Base-by-base conservation (phyloP, 2,888 invertebrate species). In the Parnassius smintheus region DNA sequence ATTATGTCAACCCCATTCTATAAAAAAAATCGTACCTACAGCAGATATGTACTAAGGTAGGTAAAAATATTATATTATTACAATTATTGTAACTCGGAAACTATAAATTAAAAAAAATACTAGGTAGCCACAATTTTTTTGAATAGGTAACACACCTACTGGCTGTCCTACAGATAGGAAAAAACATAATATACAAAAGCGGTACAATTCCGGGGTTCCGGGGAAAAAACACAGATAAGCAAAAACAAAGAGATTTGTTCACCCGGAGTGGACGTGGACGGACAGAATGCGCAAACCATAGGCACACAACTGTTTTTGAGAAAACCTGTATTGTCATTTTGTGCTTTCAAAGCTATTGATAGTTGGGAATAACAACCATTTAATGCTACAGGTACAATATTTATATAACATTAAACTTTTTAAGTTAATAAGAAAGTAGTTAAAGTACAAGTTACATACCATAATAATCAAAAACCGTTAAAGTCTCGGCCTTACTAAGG, bases 171-270 rank as follows among this genome's bases (percentile, higher is more conserved):
- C 25, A 25, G 4, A 25, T 48, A 13, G n/a, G 13, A 50, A 61
- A 56, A 62, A 42, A 52, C 52, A 18, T 18, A 18, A 18, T 18
- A 18, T 18, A 18, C 51, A 45, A 22, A 57, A 58, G 22, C 12
- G 59, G 51, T 60, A 52, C 53, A 56, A 60, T 60, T 64, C 56
- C 60, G 49, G 53, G 59, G 60, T 56, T 18, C 18, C 18, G 18
- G 18, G 18, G 18, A 18, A 18, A 18, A 18, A 18, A 18, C 18
- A 18, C 18, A 18, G 18, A 18, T 18, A 18, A 18, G 2, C 51
- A 64, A 59, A 64, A 64, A 56, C 63, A 64, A 64, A 64, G 56
- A 41, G 56, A 50, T 63, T 35, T 4, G n/a, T 54, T 13, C 45
- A 59, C 45, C 56, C 42, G 22, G 42, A 55, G 35, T 46, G 50